These are phyloP conservation scores for Balanococcus diminutus DNA, from an alignment of 2,888 invertebrate genomes.

Conservation along the genomic window DNA sequence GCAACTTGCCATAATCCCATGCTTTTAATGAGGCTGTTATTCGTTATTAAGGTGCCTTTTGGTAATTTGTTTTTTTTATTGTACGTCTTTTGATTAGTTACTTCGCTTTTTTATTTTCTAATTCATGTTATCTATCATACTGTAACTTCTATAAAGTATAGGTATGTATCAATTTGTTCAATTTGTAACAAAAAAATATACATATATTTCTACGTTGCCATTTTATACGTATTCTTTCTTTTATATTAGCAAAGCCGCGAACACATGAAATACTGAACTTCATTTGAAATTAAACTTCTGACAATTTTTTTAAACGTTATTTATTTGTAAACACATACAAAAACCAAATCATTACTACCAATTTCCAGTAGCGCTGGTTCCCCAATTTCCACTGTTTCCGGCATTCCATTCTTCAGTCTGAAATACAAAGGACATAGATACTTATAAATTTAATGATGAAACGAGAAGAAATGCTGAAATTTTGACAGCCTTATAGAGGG, in stretches of 20 bases:
- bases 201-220: conserved; percentile 10
- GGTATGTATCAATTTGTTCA: conserved; percentile 9
- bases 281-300: too few relatives aligned
- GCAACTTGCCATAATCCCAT: conserved; percentile 53
- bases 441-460: too few relatives aligned
- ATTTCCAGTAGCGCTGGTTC: not conserved
- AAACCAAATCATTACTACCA: not conserved
- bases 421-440: not conserved
- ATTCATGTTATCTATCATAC: not conserved
- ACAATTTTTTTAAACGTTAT: too few relatives aligned
- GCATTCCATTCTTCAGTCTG: not conserved
- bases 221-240: not conserved
- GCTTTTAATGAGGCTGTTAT: conserved; percentile 53
- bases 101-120: conserved; percentile 37
- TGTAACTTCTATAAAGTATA: not conserved
- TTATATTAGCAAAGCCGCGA: not conserved
- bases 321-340: not conserved
- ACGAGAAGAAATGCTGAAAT: too few relatives aligned
- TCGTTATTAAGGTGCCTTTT: conserved; percentile 52
- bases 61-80: conserved; percentile 40
- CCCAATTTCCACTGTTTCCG: not conserved
- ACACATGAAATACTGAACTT: not conserved
- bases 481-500: too few relatives aligned
- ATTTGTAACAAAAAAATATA: conserved; percentile 1
- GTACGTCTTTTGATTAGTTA: conserved; percentile 28